Percentiles rank a stretch among this genome's conserved stretches.
Evolutionary conservation across 2,797 vertebrate genomes (phyloP).

Genomic region (Loris lydekkerianus): DNA sequence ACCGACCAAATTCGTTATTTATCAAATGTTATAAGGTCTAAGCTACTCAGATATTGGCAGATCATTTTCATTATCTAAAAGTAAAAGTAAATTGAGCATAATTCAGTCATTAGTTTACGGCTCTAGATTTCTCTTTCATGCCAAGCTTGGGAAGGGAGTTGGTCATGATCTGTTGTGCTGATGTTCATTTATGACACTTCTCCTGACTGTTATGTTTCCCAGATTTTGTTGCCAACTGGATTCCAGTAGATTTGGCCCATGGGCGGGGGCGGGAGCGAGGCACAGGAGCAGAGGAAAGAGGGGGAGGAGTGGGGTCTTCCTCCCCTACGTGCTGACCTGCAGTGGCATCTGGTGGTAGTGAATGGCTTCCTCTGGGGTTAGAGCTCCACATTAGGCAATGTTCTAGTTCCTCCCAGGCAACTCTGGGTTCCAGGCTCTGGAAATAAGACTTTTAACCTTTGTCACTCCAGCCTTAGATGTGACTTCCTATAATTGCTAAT

Average conservation of each 20-base stretch:
- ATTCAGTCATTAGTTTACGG: slow-evolving; percentile 39
- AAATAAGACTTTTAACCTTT: not conserved
- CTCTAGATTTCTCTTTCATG: slow-evolving; percentile 42
- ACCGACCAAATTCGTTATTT: slow-evolving; percentile 48
- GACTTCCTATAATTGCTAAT: not conserved
- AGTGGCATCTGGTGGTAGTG: not conserved
- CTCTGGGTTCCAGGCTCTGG: not conserved
- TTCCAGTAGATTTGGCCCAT: not conserved
- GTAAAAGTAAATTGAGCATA: slow-evolving; percentile 55
- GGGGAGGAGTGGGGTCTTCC: not conserved
- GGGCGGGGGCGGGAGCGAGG: not conserved
- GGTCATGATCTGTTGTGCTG: not conserved
- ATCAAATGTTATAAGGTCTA: slow-evolving; percentile 43
- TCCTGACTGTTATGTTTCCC: not conserved
- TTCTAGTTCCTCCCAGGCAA: not conserved
- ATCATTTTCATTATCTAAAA: slow-evolving; percentile 66
- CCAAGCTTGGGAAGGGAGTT: not conserved
- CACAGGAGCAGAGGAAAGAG: not conserved
- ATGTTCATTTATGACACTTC: not conserved
- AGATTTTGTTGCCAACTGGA: not conserved
- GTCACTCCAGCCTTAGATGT: not conserved
- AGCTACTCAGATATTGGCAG: slow-evolving; percentile 23
- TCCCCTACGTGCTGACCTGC: not conserved
- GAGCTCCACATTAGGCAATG: not conserved
- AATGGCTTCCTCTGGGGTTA: not conserved